Base-by-base conservation (phyloP, 2,113 vertebrate species). In the Suncus etruscus region DNA sequence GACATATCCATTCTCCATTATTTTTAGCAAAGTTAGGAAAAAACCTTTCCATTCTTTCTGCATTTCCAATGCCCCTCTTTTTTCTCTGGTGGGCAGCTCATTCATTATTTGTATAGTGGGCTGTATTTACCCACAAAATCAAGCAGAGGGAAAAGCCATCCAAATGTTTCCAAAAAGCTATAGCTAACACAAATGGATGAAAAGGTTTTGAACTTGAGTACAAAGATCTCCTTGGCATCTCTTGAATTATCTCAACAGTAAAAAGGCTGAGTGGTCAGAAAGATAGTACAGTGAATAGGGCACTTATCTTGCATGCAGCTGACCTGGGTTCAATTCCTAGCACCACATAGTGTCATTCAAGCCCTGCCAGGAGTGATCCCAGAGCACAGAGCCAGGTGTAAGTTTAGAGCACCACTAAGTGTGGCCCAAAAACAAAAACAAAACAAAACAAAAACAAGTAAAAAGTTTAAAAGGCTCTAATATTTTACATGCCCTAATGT, bases 141-240 rank as follows among this genome's bases (percentile, higher is more conserved):
- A 83, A 86, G 80, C 24, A 89, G 72, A 90, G 58, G 20, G 20
- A 27, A 94, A 83, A 72, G n/a, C 48, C 83, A 32, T 83, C 48
- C 2, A 0, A 0, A 25, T 20, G 32, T 47, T 90, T 93, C 50
- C 66, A 65, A 83, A 50, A 12, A n/a, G 24, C 51, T 31, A 51
- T 31, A 90, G 66, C n/a, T 68, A 69, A 29, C n/a, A 79, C 16
- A 79, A 92, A 89, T 48, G 51, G 18, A 73, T 79, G 11, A 27
- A 32, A 48, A 89, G 85, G 16, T 11, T n/a, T 9, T 68, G 6
- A 32, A 45, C 11, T 50, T 12, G 16, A 51, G 61, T 15, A 27
- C 32, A 69, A 22, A 61, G 12, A 2, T 18, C 68, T 11, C 47
- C 39, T 66, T 66, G 14, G 25, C 31, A 66, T 85, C 78, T 78